Evolutionary conservation across 2,888 invertebrate genomes (phyloP).

Genomic region (Junonia oenone): DNA sequence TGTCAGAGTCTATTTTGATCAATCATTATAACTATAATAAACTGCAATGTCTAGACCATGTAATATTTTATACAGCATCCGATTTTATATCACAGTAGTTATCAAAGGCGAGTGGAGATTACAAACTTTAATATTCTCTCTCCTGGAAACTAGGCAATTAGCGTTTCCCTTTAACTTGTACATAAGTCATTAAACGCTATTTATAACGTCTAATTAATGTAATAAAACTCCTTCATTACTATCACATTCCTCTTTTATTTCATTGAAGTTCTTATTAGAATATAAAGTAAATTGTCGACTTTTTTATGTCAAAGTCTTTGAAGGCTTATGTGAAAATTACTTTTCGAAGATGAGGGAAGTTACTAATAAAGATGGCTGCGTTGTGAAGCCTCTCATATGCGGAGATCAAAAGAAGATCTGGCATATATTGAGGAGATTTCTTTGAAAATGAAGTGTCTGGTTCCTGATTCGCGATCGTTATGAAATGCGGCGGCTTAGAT

Average conservation of each 20-base stretch:
- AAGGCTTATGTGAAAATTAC: conserved; percentile 12
- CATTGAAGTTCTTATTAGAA: background rate
- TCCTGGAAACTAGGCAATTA: background rate
- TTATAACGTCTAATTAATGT: background rate
- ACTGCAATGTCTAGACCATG: background rate
- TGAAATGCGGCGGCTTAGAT: background rate
- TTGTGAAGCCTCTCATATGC: conserved; percentile 10
- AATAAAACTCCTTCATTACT: background rate
- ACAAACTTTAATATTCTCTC: background rate
- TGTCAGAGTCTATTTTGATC: too few species aligned
- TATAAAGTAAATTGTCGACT: background rate
- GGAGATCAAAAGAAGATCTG: conserved; percentile 17
- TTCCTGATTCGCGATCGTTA: background rate
- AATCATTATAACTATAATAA: background rate
- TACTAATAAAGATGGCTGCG: conserved; percentile 18
- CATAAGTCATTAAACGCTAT: background rate
- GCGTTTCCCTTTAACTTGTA: background rate
- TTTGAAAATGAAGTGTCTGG: conserved; percentile 14
- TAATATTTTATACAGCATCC: background rate
- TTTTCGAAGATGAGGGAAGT: conserved; percentile 11
- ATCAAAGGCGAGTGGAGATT: background rate
- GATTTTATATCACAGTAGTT: background rate
- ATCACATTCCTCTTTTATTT: background rate
- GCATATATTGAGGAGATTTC: conserved; percentile 17
- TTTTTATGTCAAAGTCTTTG: conserved; percentile 2